Conservation (phyloP, 2,797 vertebrate species). For the Sandelia bainsii region DNA sequence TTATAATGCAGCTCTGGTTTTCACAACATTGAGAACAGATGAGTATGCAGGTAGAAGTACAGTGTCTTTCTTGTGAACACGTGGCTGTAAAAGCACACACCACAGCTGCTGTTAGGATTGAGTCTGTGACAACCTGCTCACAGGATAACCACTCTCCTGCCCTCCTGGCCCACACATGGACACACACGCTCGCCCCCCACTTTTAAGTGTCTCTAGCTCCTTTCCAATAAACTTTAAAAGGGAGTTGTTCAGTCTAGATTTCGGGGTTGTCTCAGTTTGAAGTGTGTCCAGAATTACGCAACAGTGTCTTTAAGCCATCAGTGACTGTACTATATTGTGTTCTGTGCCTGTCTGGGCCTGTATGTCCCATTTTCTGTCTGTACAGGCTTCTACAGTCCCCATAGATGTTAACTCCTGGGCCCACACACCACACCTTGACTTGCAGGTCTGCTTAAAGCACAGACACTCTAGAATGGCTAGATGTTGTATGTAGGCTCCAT, state of each 20-base stretch:
- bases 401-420: conserved; percentile 21
- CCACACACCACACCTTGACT: conserved; percentile 26
- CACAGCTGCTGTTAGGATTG: conserved; percentile 17
- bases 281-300: conserved; percentile 43
- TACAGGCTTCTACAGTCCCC: conserved; percentile 46
- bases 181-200: neutral
- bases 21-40: neutral
- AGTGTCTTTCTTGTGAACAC: neutral
- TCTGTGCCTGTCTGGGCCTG: conserved; percentile 52
- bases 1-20: neutral
- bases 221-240: conserved; percentile 13
- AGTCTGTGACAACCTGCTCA: conserved; percentile 2
- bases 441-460: neutral
- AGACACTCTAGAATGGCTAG: neutral
- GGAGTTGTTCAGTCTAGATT: conserved; percentile 12
- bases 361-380: conserved; percentile 25
- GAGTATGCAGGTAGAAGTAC: neutral
- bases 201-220: conserved; percentile 1
- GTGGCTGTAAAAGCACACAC: neutral
- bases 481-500: too few species aligned
- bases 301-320: conserved; percentile 43
- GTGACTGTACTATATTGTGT: conserved; percentile 26
- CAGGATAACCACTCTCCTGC: neutral
- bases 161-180: conserved; percentile 6
- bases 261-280: conserved; percentile 29